Conservation (phyloP, 2,113 vertebrate genomes). For the Guaruba guarouba region DNA sequence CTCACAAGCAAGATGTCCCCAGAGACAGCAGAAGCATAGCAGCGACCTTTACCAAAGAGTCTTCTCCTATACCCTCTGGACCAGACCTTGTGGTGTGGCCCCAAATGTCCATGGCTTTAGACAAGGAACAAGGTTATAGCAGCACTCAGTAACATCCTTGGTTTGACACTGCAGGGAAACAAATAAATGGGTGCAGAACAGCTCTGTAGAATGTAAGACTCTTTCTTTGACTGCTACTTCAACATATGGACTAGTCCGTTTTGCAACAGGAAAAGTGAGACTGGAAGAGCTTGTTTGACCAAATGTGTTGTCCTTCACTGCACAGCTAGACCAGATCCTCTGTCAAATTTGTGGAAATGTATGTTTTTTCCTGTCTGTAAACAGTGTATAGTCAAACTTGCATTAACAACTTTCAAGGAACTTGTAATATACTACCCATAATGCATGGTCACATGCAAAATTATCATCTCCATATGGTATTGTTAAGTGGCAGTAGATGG, state of each 20-base stretch:
- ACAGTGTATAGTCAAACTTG: background rate
- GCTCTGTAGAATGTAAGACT: background rate
- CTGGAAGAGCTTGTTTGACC: background rate
- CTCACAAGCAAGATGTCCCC: background rate
- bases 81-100: background rate
- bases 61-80: background rate
- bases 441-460: background rate
- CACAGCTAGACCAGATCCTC: background rate
- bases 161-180: background rate
- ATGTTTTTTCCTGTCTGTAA: background rate
- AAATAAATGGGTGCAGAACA: background rate
- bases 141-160: background rate
- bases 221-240: background rate
- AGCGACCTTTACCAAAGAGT: background rate
- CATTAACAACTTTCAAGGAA: background rate
- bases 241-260: fast-evolving
- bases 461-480: background rate
- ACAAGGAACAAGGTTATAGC: background rate
- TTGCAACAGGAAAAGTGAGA: background rate
- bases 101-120: background rate
- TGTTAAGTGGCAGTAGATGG: background rate
- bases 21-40: background rate
- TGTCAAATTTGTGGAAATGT: background rate
- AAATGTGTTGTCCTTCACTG: too few species aligned
- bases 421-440: background rate